Evolutionary conservation across 2,113 vertebrate species (phyloP).

Genomic region (Gadus macrocephalus): DNA sequence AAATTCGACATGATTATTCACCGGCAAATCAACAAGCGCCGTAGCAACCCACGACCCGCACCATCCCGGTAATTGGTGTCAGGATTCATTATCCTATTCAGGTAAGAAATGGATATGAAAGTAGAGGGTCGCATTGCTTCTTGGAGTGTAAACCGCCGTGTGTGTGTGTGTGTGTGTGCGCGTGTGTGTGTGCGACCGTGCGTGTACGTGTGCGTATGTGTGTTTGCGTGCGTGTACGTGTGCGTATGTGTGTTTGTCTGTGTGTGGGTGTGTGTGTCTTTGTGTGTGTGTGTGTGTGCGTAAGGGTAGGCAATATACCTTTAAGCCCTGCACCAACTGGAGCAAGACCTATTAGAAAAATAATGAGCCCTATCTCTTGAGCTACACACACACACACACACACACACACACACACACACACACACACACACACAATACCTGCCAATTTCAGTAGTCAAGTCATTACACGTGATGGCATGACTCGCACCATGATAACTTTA

Average conservation of each 20-base stretch:
- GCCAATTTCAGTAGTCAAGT: slow-evolving; percentile 8
- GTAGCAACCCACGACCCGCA: too few relatives aligned
- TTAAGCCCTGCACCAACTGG: slow-evolving; percentile 56
- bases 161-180: slow-evolving; percentile 17
- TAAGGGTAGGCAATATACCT: slow-evolving; percentile 36
- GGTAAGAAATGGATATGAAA: too few relatives aligned
- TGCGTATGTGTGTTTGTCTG: slow-evolving; percentile 9
- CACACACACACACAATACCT: neutral
- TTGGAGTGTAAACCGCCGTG: neutral
- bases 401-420: neutral
- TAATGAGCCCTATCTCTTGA: slow-evolving; percentile 48
- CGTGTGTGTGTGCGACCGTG: neutral
- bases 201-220: slow-evolving; percentile 17
- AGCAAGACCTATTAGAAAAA: slow-evolving; percentile 65
- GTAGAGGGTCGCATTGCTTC: too few relatives aligned
- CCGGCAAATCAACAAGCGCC: too few relatives aligned
- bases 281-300: slow-evolving; percentile 8
- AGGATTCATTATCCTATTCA: neutral
- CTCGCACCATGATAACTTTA: slow-evolving; percentile 47
- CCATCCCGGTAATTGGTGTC: neutral
- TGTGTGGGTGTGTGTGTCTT: slow-evolving; percentile 7
- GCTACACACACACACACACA: slow-evolving; percentile 17
- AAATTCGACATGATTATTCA: too few relatives aligned
- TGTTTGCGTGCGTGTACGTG: slow-evolving; percentile 18
- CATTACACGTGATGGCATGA: slow-evolving; percentile 35